These are phyloP conservation scores for Tipula vernalis DNA, from an alignment of 2,888 invertebrate genomes.

Conservation along the genomic window DNA sequence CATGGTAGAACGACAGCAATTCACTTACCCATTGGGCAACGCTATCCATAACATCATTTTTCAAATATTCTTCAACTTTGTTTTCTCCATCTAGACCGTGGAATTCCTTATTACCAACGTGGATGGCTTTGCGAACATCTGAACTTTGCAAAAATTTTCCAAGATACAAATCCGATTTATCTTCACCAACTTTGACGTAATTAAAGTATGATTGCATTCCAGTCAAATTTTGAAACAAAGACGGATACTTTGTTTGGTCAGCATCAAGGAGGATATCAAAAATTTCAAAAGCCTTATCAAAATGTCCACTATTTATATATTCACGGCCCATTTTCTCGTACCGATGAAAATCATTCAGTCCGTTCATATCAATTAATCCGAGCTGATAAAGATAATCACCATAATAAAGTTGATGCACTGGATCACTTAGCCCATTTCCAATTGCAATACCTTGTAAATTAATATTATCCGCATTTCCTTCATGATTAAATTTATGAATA, in stretches of 20 bases:
- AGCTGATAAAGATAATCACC: slow-evolving; percentile 42
- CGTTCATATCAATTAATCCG: slow-evolving; percentile 43
- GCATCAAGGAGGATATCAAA: slow-evolving; percentile 56
- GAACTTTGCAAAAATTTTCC: slow-evolving; percentile 49
- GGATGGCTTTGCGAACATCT: slow-evolving; percentile 39
- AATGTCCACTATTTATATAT: slow-evolving; percentile 49
- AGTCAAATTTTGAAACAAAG: slow-evolving; percentile 58
- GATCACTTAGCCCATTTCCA: slow-evolving; percentile 46
- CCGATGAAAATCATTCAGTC: slow-evolving; percentile 38
- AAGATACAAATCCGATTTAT: slow-evolving; percentile 49
- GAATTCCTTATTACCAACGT: slow-evolving; percentile 51
- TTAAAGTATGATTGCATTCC: slow-evolving; percentile 65
- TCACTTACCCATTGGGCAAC: background rate
- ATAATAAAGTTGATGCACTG: slow-evolving; percentile 40
- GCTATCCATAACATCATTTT: slow-evolving; percentile 35
- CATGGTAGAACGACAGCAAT: background rate
- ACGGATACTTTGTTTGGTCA: slow-evolving; percentile 40
- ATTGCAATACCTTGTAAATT: slow-evolving; percentile 41
- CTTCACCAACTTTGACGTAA: slow-evolving; percentile 46
- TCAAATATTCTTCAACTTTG: slow-evolving; percentile 41
- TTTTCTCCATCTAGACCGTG: slow-evolving; percentile 27
- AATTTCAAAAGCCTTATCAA: slow-evolving; percentile 48
- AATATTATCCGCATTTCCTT: slow-evolving; percentile 28
- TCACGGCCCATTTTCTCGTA: slow-evolving; percentile 44
- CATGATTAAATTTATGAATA: slow-evolving; percentile 16